These are phyloP conservation scores for Danio jaintianensis DNA, from an alignment of 2,797 vertebrate genomes.

Conservation along the genomic window DNA sequence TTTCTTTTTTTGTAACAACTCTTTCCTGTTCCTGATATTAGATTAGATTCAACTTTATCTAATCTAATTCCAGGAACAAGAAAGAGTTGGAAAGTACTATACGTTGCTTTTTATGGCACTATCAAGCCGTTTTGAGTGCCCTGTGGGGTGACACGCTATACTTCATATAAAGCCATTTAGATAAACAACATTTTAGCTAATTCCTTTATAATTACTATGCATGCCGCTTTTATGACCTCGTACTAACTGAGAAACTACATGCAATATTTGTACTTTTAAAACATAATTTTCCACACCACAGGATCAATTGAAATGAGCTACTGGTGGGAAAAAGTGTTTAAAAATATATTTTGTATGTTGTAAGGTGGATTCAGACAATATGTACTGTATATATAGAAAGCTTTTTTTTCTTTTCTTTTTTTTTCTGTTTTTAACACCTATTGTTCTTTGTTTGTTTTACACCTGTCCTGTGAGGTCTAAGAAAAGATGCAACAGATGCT, in stretches of 20 bases:
- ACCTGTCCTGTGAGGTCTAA: neutral
- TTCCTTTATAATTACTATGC: neutral
- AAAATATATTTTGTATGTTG: neutral
- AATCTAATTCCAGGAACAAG: too few relatives aligned
- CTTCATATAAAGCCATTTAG: conserved; percentile 2
- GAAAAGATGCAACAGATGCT: conserved; percentile 18
- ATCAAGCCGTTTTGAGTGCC: neutral
- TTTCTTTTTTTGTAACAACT: too few relatives aligned
- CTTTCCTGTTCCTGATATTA: too few relatives aligned
- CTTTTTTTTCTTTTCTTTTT: neutral
- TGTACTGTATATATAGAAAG: neutral
- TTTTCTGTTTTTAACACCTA: neutral
- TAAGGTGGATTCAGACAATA: neutral
- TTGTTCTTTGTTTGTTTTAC: neutral
- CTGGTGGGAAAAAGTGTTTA: neutral
- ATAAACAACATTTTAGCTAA: neutral
- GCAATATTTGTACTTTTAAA: neutral
- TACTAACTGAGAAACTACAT: neutral
- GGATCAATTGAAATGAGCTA: neutral
- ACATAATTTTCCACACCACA: neutral
- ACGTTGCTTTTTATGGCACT: neutral
- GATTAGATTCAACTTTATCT: too few relatives aligned
- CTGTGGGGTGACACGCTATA: neutral
- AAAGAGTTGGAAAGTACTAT: too few relatives aligned
- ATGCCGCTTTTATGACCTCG: neutral